Conservation (phyloP, 2,113 vertebrate genomes). For the Pheucticus melanocephalus region DNA sequence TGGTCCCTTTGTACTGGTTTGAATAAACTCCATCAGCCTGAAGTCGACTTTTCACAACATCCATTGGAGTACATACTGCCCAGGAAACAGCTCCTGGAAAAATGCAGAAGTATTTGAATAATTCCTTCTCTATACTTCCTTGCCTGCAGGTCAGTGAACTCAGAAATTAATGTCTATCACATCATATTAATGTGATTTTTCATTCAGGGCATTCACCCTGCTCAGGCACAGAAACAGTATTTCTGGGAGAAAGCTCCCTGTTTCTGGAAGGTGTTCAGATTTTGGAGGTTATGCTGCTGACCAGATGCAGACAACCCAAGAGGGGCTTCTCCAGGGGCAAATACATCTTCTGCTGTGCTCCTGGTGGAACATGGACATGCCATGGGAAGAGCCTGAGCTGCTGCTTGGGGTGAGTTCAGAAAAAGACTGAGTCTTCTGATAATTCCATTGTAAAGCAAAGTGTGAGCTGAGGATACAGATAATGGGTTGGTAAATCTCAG, state of each 20-base stretch:
- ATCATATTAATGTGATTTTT: background rate
- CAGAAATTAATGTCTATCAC: background rate
- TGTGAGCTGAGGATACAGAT: background rate
- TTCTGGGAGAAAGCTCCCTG: background rate
- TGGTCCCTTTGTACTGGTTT: conserved; percentile 87
- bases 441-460: background rate
- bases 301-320: background rate
- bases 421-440: background rate
- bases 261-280: background rate
- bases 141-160: background rate
- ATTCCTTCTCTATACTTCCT: background rate
- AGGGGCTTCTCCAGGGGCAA: background rate
- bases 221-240: background rate
- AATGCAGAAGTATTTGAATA: conserved; percentile 6
- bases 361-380: background rate
- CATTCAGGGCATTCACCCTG: background rate
- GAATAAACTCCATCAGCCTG: conserved; percentile 89
- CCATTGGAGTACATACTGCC: conserved; percentile 90
- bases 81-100: conserved; percentile 91
- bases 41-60: conserved; percentile 94
- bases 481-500: background rate
- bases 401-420: rapidly evolving
- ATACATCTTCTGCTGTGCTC: background rate
- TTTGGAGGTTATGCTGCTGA: background rate
- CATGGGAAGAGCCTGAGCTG: background rate